A percentile compares a stretch with the other conserved stretches of the same genome.
phyloP scores from a whole-genome alignment of 2,797 vertebrate genomes.

The Lates japonicus region DNA sequence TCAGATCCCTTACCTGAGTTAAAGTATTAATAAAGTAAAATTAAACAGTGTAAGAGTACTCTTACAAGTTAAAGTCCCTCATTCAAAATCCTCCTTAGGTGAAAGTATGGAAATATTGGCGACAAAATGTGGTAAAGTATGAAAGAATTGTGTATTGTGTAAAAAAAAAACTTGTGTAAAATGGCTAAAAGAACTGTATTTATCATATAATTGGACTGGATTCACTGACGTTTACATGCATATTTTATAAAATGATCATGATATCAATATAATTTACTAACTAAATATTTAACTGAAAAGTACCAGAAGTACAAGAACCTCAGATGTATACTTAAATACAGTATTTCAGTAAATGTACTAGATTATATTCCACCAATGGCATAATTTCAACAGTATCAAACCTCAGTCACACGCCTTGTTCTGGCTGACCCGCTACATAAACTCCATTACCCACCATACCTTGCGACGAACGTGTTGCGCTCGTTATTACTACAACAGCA shows the following conservation, averaged over 20 bases:
- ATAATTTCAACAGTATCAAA: not conserved
- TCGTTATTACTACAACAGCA: fast-evolving
- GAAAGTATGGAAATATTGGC: not conserved
- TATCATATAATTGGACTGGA: no score
- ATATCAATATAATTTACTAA: no score
- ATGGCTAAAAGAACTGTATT: no score
- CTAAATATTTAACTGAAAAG: not conserved
- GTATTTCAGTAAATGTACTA: not conserved
- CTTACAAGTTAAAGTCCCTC: not conserved
- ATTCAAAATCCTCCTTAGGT: not conserved
- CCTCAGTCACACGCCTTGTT: not conserved
- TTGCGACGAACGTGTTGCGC: not conserved
- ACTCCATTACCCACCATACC: slow-evolving; percentile 74
- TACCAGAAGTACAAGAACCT: not conserved
- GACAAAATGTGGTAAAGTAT: not conserved
- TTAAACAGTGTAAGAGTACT: not conserved
- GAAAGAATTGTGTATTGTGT: no score
- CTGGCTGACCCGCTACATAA: not conserved
- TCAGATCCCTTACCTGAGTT: not conserved
- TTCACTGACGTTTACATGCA: no score
- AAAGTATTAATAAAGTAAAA: not conserved
- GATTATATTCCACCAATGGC: not conserved
- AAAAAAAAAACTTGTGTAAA: no score
- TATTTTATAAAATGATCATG: not conserved
- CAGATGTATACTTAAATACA: not conserved